phyloP scores from a whole-genome alignment of 2,888 invertebrate genomes.

The Nyleta sp. region DNA sequence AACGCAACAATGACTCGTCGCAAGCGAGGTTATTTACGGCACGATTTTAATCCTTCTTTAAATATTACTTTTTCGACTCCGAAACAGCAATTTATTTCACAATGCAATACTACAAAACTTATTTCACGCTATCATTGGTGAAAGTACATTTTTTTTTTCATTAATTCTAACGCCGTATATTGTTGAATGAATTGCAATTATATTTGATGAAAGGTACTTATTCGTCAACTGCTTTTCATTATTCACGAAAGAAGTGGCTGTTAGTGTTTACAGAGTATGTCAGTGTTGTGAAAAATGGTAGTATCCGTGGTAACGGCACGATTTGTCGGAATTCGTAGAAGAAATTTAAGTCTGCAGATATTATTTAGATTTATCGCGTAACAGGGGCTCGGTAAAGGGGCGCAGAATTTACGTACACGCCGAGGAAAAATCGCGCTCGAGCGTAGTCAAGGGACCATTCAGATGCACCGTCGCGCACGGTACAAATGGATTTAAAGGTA shows the following conservation, averaged over 20 bases:
- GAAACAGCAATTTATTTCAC: constrained; percentile 27
- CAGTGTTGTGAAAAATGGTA: constrained; percentile 57
- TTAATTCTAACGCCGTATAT: constrained; percentile 23
- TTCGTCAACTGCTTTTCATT: constrained; percentile 56
- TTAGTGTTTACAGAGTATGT: constrained; percentile 58
- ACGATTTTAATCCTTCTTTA: constrained; percentile 45
- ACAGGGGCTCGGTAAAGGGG: constrained; percentile 57
- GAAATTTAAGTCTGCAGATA: constrained; percentile 60
- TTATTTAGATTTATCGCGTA: constrained; percentile 62
- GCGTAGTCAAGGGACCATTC: constrained; percentile 60
- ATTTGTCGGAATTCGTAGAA: constrained; percentile 60
- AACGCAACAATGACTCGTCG: constrained; percentile 21
- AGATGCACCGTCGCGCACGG: constrained; percentile 61
- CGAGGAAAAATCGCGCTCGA: constrained; percentile 60
- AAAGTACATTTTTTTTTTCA: constrained; percentile 11
- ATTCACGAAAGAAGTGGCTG: constrained; percentile 54
- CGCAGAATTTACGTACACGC: constrained; percentile 58
- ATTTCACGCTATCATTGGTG: constrained; percentile 31
- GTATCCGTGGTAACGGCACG: constrained; percentile 57
- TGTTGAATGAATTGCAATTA: constrained; percentile 51
- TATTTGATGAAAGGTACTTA: constrained; percentile 49
- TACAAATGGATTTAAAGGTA: constrained; percentile 64
- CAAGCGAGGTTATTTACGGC: constrained; percentile 31
- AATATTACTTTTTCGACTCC: constrained; percentile 43
- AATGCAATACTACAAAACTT: constrained; percentile 16